phyloP scores from a whole-genome alignment of 1,140 invertebrate species.

The Triops longicaudatus region DNA sequence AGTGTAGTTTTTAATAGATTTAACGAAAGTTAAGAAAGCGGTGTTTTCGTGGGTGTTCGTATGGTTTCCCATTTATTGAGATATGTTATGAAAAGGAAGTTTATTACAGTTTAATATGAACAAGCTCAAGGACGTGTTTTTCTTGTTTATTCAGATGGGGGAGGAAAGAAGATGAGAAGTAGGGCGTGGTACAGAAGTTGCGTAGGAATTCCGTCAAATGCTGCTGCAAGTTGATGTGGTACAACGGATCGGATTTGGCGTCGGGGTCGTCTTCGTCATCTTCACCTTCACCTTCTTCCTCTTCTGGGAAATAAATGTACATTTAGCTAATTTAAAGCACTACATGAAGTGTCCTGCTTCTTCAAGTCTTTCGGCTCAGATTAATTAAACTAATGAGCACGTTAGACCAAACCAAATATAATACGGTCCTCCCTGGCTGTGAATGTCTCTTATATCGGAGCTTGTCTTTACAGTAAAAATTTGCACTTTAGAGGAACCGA shows the following conservation, averaged over 20 bases:
- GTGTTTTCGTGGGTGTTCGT: not conserved
- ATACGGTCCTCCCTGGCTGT: too few relatives aligned
- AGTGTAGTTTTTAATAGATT: not conserved
- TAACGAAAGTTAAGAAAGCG: not conserved
- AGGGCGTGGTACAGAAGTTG: conserved; percentile 51
- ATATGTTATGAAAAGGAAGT: not conserved
- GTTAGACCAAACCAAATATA: too few relatives aligned
- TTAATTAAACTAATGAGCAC: too few relatives aligned
- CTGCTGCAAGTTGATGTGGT: conserved; percentile 49
- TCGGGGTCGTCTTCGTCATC: conserved; percentile 43
- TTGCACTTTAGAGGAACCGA: too few relatives aligned
- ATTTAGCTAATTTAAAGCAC: too few relatives aligned
- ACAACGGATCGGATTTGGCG: conserved; percentile 50
- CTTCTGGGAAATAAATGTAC: not conserved
- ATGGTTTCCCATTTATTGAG: not conserved
- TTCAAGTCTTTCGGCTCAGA: too few relatives aligned
- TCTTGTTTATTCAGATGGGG: conserved; percentile 49
- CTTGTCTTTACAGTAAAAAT: too few relatives aligned
- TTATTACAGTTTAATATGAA: conserved; percentile 31
- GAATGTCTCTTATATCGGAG: too few relatives aligned
- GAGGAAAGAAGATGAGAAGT: conserved; percentile 45
- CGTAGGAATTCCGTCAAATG: conserved; percentile 52
- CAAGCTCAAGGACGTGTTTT: conserved; percentile 39
- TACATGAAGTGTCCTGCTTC: too few relatives aligned
- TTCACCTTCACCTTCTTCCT: conserved; percentile 21